These are phyloP conservation scores for Dromococcyx pavoninus DNA, from an alignment of 2,797 vertebrate species.

Conservation along the genomic window DNA sequence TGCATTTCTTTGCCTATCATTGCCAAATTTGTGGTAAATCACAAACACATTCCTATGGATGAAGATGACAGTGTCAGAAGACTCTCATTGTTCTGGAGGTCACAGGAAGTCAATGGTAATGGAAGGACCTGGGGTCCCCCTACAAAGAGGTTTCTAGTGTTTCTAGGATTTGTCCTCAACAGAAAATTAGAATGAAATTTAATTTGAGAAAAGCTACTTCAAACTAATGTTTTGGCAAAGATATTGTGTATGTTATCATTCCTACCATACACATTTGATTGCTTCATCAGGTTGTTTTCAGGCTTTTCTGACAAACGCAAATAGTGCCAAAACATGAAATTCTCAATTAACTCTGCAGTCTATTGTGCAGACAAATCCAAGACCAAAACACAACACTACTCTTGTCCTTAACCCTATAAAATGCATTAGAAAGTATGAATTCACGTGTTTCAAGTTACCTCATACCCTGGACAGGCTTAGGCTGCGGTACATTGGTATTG, in stretches of 20 bases:
- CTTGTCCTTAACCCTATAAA: neutral
- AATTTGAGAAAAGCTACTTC: neutral
- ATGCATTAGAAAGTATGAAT: neutral
- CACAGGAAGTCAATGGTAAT: neutral
- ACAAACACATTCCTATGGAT: neutral
- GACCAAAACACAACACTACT: neutral
- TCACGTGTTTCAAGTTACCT: neutral
- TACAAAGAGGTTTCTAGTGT: neutral
- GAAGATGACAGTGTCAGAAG: neutral
- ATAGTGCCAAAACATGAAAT: neutral
- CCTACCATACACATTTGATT: neutral
- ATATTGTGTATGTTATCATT: neutral
- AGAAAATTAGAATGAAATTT: neutral
- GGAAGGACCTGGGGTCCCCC: neutral
- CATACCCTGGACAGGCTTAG: neutral
- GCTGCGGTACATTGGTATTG: rapidly evolving
- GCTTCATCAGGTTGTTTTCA: neutral
- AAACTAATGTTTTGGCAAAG: neutral
- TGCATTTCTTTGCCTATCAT: neutral
- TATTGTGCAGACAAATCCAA: neutral
- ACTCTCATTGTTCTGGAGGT: neutral
- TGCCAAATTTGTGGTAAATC: constrained; percentile 15
- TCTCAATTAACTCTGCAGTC: neutral
- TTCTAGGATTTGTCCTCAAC: neutral
- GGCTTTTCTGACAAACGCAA: neutral